Percentiles rank a stretch among this genome's conserved stretches.
phyloP scores from a whole-genome alignment of 1,140 invertebrate species.

The Camponotus vicinus region DNA sequence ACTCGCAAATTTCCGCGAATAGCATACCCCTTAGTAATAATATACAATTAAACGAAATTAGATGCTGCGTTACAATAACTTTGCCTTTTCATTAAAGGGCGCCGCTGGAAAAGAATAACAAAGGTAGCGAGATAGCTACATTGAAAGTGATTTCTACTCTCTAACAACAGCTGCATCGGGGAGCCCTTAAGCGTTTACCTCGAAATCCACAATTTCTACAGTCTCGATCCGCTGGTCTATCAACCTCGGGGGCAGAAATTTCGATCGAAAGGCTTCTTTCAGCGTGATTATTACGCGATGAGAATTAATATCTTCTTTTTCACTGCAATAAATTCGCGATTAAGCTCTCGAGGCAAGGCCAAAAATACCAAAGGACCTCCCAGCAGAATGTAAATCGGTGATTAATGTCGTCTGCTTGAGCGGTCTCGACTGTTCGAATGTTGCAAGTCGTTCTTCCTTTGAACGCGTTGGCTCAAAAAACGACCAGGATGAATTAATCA shows the following conservation, averaged over 20 bases:
- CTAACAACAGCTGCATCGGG: conserved; percentile 39
- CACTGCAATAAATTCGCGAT: conserved; percentile 19
- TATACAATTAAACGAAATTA: conserved; percentile 78
- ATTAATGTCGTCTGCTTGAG: conserved; percentile 26
- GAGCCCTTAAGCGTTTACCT: conserved; percentile 13
- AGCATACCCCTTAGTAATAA: conserved; percentile 68
- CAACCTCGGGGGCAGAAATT: conserved; percentile 5
- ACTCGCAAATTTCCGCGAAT: conserved; percentile 69
- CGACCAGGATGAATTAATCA: conserved; percentile 47
- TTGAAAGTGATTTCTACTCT: conserved; percentile 48
- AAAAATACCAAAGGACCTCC: conserved; percentile 34
- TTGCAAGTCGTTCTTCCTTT: background rate
- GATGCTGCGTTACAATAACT: conserved; percentile 75
- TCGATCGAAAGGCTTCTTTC: conserved; percentile 23
- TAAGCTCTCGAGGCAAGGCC: background rate
- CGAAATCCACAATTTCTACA: conserved; percentile 32
- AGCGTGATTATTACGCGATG: conserved; percentile 9
- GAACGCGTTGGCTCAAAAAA: background rate
- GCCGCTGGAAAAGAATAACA: conserved; percentile 58
- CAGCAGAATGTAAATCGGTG: conserved; percentile 36
- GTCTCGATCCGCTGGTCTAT: background rate
- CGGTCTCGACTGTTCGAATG: conserved; percentile 7
- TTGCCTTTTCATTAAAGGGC: conserved; percentile 76
- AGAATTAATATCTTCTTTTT: conserved; percentile 24
- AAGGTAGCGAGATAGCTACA: background rate